Evolutionary conservation across 2,113 vertebrate species (phyloP).

Genomic region (Zosterops hypoxanthus): DNA sequence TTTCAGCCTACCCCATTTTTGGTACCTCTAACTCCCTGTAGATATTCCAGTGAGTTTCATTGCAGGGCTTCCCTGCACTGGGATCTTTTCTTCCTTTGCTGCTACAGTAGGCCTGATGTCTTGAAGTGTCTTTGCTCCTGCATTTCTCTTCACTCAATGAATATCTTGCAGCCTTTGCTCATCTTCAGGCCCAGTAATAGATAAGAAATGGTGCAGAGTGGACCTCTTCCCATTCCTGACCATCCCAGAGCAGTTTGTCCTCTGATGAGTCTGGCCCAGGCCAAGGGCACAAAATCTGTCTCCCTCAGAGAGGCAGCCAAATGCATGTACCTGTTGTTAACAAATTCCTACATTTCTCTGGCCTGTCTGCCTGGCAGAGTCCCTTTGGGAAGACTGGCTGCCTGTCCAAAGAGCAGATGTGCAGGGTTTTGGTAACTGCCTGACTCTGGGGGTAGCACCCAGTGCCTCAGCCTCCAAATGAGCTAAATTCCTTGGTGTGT

Average conservation of each 20-base stretch:
- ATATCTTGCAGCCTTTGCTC: not conserved
- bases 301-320: not conserved
- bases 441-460: not conserved
- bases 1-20: not conserved
- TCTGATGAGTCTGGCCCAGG: not conserved
- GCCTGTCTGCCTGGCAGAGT: not conserved
- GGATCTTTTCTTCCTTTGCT: not conserved
- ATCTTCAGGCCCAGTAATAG: not conserved
- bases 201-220: not conserved
- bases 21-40: not conserved
- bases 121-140: not conserved
- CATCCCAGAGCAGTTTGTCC: not conserved
- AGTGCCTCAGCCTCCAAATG: not conserved
- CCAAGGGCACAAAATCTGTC: not conserved
- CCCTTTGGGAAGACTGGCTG: not conserved
- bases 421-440: not conserved
- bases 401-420: not conserved
- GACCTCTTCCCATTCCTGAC: not conserved
- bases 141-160: not conserved
- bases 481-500: not conserved
- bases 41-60: not conserved
- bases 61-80: not conserved
- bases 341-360: not conserved
- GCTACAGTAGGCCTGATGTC: not conserved
- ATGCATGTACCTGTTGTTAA: accelerated